These are phyloP conservation scores for Platysteira castanea DNA, from an alignment of 2,113 vertebrate species.

Conservation along the genomic window DNA sequence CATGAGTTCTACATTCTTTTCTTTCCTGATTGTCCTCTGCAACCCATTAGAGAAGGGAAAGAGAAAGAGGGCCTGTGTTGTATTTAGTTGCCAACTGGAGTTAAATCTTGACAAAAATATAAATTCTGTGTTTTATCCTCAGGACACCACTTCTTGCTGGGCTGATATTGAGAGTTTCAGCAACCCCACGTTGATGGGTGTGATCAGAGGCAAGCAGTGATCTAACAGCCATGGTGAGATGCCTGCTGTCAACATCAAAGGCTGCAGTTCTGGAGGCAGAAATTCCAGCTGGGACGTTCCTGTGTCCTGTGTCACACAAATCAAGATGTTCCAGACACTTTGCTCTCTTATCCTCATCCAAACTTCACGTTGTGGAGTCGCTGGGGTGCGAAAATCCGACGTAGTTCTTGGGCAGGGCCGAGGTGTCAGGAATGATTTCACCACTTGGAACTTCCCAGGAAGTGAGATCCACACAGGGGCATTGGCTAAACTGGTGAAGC, in stretches of 20 bases:
- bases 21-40: neutral
- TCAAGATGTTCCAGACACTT: neutral
- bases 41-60: accelerated
- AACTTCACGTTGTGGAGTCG: neutral
- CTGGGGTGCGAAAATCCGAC: neutral
- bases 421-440: neutral
- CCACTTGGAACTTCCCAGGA: neutral
- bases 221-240: neutral
- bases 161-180: neutral
- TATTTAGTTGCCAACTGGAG: neutral
- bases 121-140: neutral
- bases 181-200: neutral
- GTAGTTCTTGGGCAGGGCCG: neutral
- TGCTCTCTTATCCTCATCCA: neutral
- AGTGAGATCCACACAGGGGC: neutral
- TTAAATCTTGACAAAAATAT: neutral
- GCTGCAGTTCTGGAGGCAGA: neutral
- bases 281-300: neutral
- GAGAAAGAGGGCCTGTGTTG: accelerated
- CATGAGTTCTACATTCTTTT: neutral
- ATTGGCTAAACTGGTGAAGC: neutral
- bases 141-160: neutral
- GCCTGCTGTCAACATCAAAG: neutral
- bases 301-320: neutral
- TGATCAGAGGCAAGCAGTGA: neutral